phyloP scores from a whole-genome alignment of 2,797 vertebrate species.

The Acrocephalus scirpaceus region DNA sequence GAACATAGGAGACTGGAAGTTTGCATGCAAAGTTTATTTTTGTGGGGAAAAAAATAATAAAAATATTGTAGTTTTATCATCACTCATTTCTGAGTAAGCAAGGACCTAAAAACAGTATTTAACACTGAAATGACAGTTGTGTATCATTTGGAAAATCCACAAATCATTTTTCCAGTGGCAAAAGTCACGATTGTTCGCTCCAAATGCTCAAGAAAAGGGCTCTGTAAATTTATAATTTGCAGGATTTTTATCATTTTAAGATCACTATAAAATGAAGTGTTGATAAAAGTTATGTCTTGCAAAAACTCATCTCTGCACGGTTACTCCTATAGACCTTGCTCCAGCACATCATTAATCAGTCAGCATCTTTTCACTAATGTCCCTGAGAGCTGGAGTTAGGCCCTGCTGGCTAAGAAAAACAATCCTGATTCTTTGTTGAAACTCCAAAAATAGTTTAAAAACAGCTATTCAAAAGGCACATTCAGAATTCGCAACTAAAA shows the following conservation, averaged over 20 bases:
- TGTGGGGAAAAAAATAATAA: accelerated
- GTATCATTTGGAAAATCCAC: neutral
- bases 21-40: neutral
- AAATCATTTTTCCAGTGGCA: neutral
- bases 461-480: neutral
- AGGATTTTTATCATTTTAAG: neutral
- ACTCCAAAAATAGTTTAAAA: neutral
- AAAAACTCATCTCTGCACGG: neutral
- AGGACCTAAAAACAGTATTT: neutral
- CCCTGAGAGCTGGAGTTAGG: neutral
- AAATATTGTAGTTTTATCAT: neutral
- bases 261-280: neutral
- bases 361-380: neutral
- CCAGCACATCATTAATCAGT: neutral
- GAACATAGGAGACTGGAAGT: neutral
- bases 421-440: neutral
- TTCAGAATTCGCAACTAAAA: neutral
- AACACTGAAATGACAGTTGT: neutral
- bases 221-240: neutral
- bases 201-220: neutral
- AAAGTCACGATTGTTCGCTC: neutral
- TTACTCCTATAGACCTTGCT: neutral
- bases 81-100: neutral
- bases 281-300: neutral
- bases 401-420: neutral